A percentile compares a stretch with the other conserved stretches of the same genome.
Conservation (phyloP, 2,797 vertebrate species). For the Xyrichtys novacula region DNA sequence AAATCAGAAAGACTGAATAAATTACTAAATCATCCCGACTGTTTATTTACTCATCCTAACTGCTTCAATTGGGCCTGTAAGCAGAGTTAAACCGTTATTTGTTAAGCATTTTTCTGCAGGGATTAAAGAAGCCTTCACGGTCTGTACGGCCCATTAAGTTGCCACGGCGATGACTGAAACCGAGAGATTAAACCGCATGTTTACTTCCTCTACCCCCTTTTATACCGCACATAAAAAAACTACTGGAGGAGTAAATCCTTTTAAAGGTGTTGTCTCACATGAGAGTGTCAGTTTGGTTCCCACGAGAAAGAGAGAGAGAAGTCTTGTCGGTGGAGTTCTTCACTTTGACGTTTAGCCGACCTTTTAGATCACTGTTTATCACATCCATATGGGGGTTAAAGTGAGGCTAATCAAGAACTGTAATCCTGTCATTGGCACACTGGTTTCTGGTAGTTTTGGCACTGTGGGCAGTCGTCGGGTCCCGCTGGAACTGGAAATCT, state of each 20-base stretch:
- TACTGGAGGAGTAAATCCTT: constrained; percentile 1
- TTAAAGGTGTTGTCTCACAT: background rate
- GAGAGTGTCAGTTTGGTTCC: background rate
- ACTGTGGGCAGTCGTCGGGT: no score
- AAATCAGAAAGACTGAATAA: background rate
- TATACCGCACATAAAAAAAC: background rate
- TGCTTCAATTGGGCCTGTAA: constrained; percentile 20
- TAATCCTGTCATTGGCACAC: no score
- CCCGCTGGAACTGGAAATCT: no score
- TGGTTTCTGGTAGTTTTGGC: no score
- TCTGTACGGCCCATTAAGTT: constrained; percentile 26
- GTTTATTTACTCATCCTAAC: background rate
- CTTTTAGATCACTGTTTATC: no score
- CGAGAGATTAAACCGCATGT: background rate
- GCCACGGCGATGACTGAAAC: constrained; percentile 19
- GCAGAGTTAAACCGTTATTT: constrained; percentile 8
- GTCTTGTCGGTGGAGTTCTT: background rate
- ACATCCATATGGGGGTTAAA: no score
- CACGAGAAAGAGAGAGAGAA: background rate
- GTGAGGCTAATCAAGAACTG: no score
- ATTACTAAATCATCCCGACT: constrained; percentile 6
- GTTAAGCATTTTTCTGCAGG: constrained; percentile 1
- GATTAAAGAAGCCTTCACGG: constrained; percentile 26
- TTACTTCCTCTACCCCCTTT: background rate
- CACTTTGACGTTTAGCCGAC: background rate